These are phyloP conservation scores for Agapetus fuscipes DNA, from an alignment of 2,888 invertebrate species.

Conservation along the genomic window DNA sequence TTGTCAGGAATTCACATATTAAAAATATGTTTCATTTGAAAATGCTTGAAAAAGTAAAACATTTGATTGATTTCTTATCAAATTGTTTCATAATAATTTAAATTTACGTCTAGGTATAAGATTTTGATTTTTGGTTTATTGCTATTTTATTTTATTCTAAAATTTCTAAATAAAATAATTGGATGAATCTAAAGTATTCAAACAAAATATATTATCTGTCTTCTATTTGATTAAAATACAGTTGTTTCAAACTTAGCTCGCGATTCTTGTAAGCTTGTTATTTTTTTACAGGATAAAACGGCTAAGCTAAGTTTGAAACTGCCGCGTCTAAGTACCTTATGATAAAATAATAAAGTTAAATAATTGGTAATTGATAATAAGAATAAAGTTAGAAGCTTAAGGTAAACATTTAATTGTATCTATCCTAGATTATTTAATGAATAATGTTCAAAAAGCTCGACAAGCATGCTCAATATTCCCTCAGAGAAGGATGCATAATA, in stretches of 20 bases:
- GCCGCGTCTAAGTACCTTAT: no score
- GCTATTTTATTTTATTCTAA: slow-evolving; percentile 32
- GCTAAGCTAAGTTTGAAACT: no score
- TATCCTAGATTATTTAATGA: slow-evolving; percentile 18
- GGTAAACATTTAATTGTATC: slow-evolving; percentile 6
- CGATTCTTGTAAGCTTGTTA: no score
- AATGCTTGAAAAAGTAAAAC: no score
- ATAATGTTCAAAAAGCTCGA: slow-evolving; percentile 22
- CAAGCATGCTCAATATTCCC: slow-evolving; percentile 21
- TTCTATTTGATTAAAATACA: slow-evolving; percentile 6
- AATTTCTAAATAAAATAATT: slow-evolving; percentile 16
- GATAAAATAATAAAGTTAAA: no score
- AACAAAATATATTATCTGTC: slow-evolving; percentile 16
- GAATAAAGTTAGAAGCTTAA: neutral
- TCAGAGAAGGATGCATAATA: slow-evolving; percentile 15
- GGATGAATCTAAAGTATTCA: slow-evolving; percentile 10
- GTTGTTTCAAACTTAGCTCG: no score
- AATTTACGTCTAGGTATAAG: neutral
- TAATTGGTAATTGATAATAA: slow-evolving; percentile 8
- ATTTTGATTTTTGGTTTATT: slow-evolving; percentile 43
- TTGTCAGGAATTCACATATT: no score
- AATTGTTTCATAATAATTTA: no score
- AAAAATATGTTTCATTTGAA: no score
- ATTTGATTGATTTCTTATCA: no score
- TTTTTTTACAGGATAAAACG: no score